A percentile compares a stretch with the other conserved stretches of the same genome.
phyloP scores from a whole-genome alignment of 2,888 invertebrate species.

The Heteromyza rotundicornis region DNA sequence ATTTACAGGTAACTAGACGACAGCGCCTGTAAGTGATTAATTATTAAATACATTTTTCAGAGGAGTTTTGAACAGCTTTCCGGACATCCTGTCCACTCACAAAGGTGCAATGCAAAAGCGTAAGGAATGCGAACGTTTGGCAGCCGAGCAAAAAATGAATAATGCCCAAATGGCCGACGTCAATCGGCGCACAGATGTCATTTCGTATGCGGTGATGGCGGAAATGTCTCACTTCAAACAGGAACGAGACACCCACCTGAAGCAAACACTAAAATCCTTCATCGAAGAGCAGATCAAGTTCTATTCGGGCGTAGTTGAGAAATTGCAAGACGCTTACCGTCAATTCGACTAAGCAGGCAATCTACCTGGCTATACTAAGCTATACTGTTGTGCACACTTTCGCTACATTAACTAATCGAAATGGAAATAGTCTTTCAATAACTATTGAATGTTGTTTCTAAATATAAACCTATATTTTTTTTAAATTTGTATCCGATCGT shows the following conservation, averaged over 20 bases:
- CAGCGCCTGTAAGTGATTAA: too few relatives aligned
- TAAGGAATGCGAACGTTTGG: constrained; percentile 84
- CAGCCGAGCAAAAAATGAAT: constrained; percentile 82
- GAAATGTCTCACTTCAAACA: constrained; percentile 93
- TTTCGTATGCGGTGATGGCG: constrained; percentile 91
- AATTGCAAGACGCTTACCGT: constrained; percentile 69
- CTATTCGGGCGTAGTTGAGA: constrained; percentile 83
- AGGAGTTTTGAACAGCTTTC: constrained; percentile 88
- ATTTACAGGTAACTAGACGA: constrained; percentile 75
- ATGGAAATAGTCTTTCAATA: not conserved
- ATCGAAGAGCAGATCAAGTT: constrained; percentile 89
- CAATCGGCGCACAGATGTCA: constrained; percentile 83
- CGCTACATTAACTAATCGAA: not conserved
- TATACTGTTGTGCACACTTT: too few relatives aligned
- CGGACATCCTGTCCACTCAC: constrained; percentile 88
- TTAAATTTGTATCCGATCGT: too few relatives aligned
- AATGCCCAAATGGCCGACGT: constrained; percentile 81
- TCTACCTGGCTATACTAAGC: too few relatives aligned
- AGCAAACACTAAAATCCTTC: constrained; percentile 83
- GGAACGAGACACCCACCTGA: constrained; percentile 85
- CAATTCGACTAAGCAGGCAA: constrained; percentile 58
- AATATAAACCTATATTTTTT: too few relatives aligned
- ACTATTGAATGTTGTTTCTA: too few relatives aligned
- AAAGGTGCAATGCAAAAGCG: constrained; percentile 89
- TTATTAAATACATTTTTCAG: constrained; percentile 54